Percentiles rank a stretch among this genome's conserved stretches.
Conservation (phyloP, 1,140 invertebrate species). For the Lordiphosa collinella region DNA sequence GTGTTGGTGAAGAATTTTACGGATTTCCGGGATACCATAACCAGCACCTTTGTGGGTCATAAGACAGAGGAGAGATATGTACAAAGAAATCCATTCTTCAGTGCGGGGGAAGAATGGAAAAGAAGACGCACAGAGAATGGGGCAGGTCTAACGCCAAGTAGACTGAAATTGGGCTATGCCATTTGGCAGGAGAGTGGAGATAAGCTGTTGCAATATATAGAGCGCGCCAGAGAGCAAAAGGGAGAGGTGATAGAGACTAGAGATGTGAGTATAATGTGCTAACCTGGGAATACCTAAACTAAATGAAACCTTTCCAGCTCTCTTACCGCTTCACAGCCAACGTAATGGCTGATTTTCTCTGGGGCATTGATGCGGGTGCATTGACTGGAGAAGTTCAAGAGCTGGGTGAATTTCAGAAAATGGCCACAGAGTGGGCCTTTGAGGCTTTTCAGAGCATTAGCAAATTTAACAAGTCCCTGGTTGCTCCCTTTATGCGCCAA, state of each 20-base stretch:
- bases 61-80: slow-evolving; percentile 77
- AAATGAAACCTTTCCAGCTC: slow-evolving; percentile 14
- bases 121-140: slow-evolving; percentile 80
- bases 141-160: slow-evolving; percentile 80
- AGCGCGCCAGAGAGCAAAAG: slow-evolving; percentile 7
- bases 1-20: slow-evolving; percentile 81
- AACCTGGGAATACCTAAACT: background rate
- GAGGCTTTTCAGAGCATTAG: slow-evolving; percentile 30
- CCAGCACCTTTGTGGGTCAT: slow-evolving; percentile 44
- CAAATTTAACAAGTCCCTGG: slow-evolving; percentile 31
- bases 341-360: slow-evolving; percentile 79
- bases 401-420: slow-evolving; percentile 34
- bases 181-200: slow-evolving; percentile 55
- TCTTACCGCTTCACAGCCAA: slow-evolving; percentile 79
- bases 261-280: slow-evolving; percentile 38
- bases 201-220: slow-evolving; percentile 37
- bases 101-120: slow-evolving; percentile 81
- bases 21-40: slow-evolving; percentile 74
- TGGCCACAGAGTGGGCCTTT: slow-evolving; percentile 33
- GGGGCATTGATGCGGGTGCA: slow-evolving; percentile 79
- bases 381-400: slow-evolving; percentile 39
- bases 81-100: slow-evolving; percentile 79
- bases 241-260: slow-evolving; percentile 46
- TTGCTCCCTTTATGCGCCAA: slow-evolving; percentile 40
- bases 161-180: slow-evolving; percentile 48